Base-by-base conservation (phyloP, 2,888 invertebrate species). In the Creontiades dilutus region DNA sequence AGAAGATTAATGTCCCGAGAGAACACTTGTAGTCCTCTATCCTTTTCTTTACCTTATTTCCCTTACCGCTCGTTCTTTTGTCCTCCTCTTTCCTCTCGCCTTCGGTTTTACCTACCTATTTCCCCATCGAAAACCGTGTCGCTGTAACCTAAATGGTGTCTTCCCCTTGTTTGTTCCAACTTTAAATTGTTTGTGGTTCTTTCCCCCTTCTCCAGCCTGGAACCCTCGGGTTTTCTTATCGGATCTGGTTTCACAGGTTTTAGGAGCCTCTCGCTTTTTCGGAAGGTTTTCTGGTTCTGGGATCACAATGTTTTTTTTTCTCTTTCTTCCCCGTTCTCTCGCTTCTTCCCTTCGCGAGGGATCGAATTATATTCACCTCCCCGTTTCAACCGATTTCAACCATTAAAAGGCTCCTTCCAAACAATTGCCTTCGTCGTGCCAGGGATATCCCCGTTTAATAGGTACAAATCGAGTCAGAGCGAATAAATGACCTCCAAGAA, bases 101-200 rank as follows among this genome's bases (percentile, higher is more conserved):
- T 52, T 16, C 52, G 16, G 61, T 61, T 61, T 19, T 19, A 61
- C 61, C 61, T 61, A 61, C n/a, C n/a, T 19, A 9, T n/a, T n/a
- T 19, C 19, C 61, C 61, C 16, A 61, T 19, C n/a, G 61, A 19
- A 61, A 61, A 61, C 61, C 61, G 61, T 61, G 61, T 61, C 61
- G n/a, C 19, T 14, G 61, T 14, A n/a, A 52, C 61, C 61, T 61
- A 61, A 61, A 61, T 61, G 61, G 61, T 76, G 23, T 46, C 76
- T 46, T 12, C 76, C 46, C 46, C 37, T 76, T 76, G 28, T 76
- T 46, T 76, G 76, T 28, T 76, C 27, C 28, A 76, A 76, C 16
- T 76, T 76, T 76, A 76, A 76, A 76, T 76, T 76, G 76, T 76
- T 76, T 76, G 76, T 76, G 61, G 61, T 61, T 61, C 61, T 61